Base-by-base conservation (phyloP, 2,888 invertebrate species). In the Epiblema foenella region DNA sequence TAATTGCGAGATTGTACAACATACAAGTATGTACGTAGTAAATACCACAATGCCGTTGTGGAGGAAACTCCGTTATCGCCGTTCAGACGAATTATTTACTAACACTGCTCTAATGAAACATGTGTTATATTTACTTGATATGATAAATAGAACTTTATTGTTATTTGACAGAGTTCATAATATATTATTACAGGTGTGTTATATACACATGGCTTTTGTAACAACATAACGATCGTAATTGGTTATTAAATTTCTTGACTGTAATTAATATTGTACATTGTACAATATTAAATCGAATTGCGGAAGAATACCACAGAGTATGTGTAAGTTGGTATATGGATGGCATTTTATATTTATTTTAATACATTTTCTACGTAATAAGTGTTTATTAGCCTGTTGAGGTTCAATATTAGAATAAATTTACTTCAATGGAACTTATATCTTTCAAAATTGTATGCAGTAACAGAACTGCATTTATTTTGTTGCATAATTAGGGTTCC, bases 41-140 rank as follows among this genome's bases (percentile, higher is more conserved):
- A 52, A 52, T 42, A 24, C 4, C 0, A 0, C 9, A 37, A 52
- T 64, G n/a, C 33, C 20, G 52, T 52, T 51, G 60, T 66, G 66
- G 56, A 51, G 71, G 71, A 62, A 71, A 39, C 51, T 12, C 37
- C 66, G 46, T 46, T 71, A 60, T 56, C 51, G 24, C 39, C 37
- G 49, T 7, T 8, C 60, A 52, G 46, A 20, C n/a, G 18, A 39
- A 20, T 33, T 71, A 71, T 71, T 70, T 71, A 67, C 71, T 51
- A 71, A 71, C 67, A 71, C 20, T 11, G 46, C 56, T 64, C 39
- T 54, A 66, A 70, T 54, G 54, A 60, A 29, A 57, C 51, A 59
- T 60, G 59, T 46, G 46, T 24, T 70, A 54, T 17, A 52, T 63
- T 33, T 37, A 11, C 17, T 11, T 33, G 20, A 9, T 10, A 18